Evolutionary conservation across 2,888 invertebrate genomes (phyloP), one percentile per base, ranked within the genome.

Genomic region (Buathra laborator): DNA sequence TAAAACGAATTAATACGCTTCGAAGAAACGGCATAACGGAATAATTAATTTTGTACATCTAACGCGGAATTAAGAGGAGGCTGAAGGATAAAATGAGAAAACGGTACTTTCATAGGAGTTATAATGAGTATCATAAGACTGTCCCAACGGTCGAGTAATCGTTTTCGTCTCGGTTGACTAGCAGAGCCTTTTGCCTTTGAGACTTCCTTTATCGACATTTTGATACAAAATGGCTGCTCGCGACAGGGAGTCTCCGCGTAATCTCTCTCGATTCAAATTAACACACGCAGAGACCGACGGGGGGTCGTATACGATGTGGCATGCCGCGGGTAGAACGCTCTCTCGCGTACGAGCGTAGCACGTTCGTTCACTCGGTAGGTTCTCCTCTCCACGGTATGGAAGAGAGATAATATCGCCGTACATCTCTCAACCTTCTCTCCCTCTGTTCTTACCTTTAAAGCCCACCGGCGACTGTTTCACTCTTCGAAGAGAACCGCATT

Each of bases 241-340:
- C 94, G 89, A 89, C 92, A 92, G 93, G 93, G 92, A 90, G 93
- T 90, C 93, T 83, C 90, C 91, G 95, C 95, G 95, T 95, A 95
- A 95, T 95, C 95, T 95, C 94, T 94, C 94, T 91, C 94, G 94
- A 95, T 95, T 95, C 95, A 95, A 95, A 95, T 95, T 95, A 95
- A 95, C 95, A 95, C 95, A 94, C 94, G 94, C 93, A 92, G 94
- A 88, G 94, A 92, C 85, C 93, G 85, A 88, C 88, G 88, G 91
- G 91, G 88, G 90, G 90, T 89, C 83, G 64, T 29, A 24, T 59
- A 59, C 74, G 46, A 24, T 19, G 59, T 84, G 84, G 76, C 87
- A 88, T 89, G 90, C 90, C 89, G 89, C 88, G 87, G 90, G 89
- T 88, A 90, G 37, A 37, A 37, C 37, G 9, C 37, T 89, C 90